Percentiles rank a stretch among this genome's conserved stretches.
These are phyloP conservation scores for Plumapathes pennacea DNA, from an alignment of 92 coral and sea anemone species.

Conservation along the genomic window DNA sequence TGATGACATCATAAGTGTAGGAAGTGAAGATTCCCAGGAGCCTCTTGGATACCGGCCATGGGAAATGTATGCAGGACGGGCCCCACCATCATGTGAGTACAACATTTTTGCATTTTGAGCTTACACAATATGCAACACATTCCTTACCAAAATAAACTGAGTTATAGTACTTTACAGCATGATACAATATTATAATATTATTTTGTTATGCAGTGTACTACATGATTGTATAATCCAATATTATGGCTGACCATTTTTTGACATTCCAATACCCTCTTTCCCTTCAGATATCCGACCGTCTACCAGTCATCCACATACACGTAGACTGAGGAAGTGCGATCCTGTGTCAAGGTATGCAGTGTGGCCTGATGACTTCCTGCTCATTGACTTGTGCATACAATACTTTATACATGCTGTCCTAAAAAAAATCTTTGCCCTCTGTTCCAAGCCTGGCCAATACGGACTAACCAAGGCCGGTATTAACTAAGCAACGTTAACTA, in stretches of 20 bases:
- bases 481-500: background rate
- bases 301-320: conserved; percentile 73
- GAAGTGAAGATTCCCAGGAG: conserved; percentile 47
- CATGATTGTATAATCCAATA: too few relatives aligned
- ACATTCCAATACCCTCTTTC: background rate
- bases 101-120: background rate
- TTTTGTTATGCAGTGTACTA: too few relatives aligned
- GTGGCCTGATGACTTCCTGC: background rate
- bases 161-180: too few relatives aligned
- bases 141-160: background rate
- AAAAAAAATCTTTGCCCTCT: background rate
- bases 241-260: background rate
- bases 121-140: background rate
- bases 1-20: conserved; percentile 27
- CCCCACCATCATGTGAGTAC: conserved; percentile 90
- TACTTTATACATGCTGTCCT: background rate
- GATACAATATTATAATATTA: too few relatives aligned
- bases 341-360: conserved; percentile 81
- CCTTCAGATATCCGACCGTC: conserved; percentile 87
- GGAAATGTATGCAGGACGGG: conserved; percentile 66
- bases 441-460: background rate
- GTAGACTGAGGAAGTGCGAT: conserved; percentile 77
- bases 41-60: conserved; percentile 83
- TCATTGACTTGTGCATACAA: background rate
- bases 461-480: too few relatives aligned